Evolutionary conservation across 2,888 invertebrate species (phyloP), one percentile per base, ranked within the genome.

Genomic region (Aphodius sticticus): DNA sequence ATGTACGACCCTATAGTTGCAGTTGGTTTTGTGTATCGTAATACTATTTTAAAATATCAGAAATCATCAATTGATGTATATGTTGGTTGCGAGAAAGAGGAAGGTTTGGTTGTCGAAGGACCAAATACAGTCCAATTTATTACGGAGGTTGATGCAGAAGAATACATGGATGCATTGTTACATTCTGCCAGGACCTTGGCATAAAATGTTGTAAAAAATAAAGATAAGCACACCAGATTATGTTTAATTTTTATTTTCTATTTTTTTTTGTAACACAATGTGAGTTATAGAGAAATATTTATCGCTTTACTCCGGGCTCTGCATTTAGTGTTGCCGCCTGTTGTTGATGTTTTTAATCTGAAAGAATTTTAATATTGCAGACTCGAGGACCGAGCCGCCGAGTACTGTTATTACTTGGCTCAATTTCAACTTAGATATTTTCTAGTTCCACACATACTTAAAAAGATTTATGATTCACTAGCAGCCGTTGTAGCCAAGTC

Each of bases 21-120:
- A 15, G 74, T 74, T 36, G 74, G 36, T 74, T 74, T 74, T 15
- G 74, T 74, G 14, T 74, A 74, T 74, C 74, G 36, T 35, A n/a
- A 74, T 4, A 37, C 74, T 4, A 74, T 74, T 14, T 7, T 37
- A 9, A 74, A 26, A 53, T 53, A 53, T 53, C 53, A 53, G 12
- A 5, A 53, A 53, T 53, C 53, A 1, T 53, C 53, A 1, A 53
- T 53, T 9, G 53, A 53, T 53, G 53, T 53, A 2, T 53, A 53
- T 53, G 9, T 53, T 7, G 53, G 53, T 53, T 53, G 53, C 53
- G 53, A 53, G 12, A 53, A 53, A 5, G 53, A 53, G 53, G 53
- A 53, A 53, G 53, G 53, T 9, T 53, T 53, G 12, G 12, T 53
- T 53, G 53, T 53, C 53, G 12, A 53, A 53, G 53, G 53, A 53